Evolutionary conservation across 2,888 invertebrate species (phyloP).

Genomic region (Tineola bisselliella): DNA sequence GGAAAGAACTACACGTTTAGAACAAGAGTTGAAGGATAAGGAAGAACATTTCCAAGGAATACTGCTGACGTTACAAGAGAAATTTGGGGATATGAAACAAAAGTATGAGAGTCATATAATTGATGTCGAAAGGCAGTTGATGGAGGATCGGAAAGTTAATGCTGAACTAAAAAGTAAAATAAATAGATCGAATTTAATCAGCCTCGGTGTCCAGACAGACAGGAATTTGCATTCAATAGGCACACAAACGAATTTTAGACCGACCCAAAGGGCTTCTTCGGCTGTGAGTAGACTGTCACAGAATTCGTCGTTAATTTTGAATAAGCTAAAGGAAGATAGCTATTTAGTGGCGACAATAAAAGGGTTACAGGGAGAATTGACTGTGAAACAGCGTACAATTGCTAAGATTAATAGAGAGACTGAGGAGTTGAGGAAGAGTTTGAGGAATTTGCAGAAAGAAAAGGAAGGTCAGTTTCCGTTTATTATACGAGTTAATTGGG

Average conservation of each 20-base stretch:
- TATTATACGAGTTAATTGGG: too few species aligned
- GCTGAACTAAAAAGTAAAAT: constrained; percentile 66
- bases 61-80: constrained; percentile 76
- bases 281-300: constrained; percentile 65
- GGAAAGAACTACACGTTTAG: constrained; percentile 75
- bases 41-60: constrained; percentile 77
- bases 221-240: constrained; percentile 31
- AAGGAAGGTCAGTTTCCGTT: constrained; percentile 64
- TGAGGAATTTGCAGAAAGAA: constrained; percentile 79
- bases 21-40: constrained; percentile 75
- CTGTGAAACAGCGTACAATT: constrained; percentile 77
- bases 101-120: constrained; percentile 81
- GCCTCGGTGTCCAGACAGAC: constrained; percentile 60
- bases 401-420: constrained; percentile 78
- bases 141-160: constrained; percentile 54
- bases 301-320: constrained; percentile 59
- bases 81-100: constrained; percentile 79
- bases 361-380: constrained; percentile 78
- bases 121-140: constrained; percentile 74
- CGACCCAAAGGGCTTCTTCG: constrained; percentile 43
- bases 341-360: constrained; percentile 83
- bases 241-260: constrained; percentile 42
- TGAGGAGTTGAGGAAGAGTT: constrained; percentile 79
- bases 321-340: constrained; percentile 74
- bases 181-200: constrained; percentile 38